Conservation (phyloP, 1,140 invertebrate genomes). For the Pseudomyrmex sp. region DNA sequence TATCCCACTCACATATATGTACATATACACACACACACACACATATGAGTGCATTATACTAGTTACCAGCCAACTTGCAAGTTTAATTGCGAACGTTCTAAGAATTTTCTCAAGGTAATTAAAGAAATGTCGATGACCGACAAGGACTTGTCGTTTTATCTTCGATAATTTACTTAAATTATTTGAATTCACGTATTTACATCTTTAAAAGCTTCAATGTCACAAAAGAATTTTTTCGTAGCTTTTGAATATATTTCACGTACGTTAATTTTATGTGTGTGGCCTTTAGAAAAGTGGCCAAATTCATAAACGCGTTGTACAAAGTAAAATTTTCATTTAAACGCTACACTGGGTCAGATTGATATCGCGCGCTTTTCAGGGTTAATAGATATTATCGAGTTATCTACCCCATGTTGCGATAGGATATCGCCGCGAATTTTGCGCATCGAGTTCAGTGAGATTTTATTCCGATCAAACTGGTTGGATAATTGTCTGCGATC, state of each 20-base stretch:
- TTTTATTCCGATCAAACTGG: conserved; percentile 9
- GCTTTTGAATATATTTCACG: no score
- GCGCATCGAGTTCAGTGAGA: conserved; percentile 22
- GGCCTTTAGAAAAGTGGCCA: no score
- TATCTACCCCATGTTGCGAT: conserved; percentile 36
- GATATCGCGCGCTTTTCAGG: conserved; percentile 8
- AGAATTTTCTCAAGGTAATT: conserved; percentile 24
- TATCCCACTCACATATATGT: not conserved
- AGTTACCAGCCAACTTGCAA: conserved; percentile 2
- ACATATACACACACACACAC: not conserved
- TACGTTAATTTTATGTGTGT: not conserved
- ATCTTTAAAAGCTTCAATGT: not conserved
- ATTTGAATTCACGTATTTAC: not conserved
- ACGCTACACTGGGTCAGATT: conserved; percentile 10
- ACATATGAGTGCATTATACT: conserved; percentile 2
- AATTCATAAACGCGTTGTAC: not conserved
- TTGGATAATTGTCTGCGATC: conserved; percentile 31
- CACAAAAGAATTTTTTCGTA: no score
- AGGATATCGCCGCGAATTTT: conserved; percentile 48
- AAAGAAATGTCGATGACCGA: not conserved
- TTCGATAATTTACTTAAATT: not conserved
- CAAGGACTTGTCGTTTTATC: conserved; percentile 21
- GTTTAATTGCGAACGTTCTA: conserved; percentile 6
- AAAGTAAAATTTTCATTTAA: conserved; percentile 35
- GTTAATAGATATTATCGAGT: conserved; percentile 57